Conservation (phyloP, 2,113 vertebrate genomes). For the Cinclus mexicanus region DNA sequence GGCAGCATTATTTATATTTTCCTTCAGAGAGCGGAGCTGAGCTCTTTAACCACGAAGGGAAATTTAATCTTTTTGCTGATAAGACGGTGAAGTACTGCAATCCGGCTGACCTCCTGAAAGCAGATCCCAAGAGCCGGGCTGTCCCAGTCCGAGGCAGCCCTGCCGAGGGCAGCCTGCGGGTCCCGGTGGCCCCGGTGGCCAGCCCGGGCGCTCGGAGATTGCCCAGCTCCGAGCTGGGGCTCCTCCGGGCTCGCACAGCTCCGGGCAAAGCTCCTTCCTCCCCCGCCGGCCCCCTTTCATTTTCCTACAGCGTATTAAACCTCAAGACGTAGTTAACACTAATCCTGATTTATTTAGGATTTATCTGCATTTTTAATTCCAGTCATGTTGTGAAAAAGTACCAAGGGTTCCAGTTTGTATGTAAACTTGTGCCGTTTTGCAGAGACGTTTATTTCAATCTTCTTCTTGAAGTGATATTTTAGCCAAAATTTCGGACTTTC, state of each 20-base stretch:
- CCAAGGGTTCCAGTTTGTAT: constrained; percentile 45
- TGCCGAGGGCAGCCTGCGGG: too few relatives aligned
- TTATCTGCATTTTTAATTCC: constrained; percentile 86
- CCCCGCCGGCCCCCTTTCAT: constrained; percentile 70
- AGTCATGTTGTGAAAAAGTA: constrained; percentile 66
- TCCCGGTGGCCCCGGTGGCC: too few relatives aligned
- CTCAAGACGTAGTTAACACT: constrained; percentile 79
- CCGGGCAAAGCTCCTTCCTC: constrained; percentile 51
- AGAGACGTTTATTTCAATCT: constrained; percentile 56
- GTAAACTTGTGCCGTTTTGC: constrained; percentile 61
- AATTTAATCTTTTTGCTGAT: constrained; percentile 58
- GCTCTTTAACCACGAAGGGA: constrained; percentile 15
- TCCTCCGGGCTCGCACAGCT: neutral
- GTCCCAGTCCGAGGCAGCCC: neutral
- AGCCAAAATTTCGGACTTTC: constrained; percentile 60
- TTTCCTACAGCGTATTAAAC: constrained; percentile 74
- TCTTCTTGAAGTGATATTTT: constrained; percentile 50
- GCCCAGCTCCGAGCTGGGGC: too few relatives aligned
- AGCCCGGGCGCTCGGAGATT: too few relatives aligned
- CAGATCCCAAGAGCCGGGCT: constrained; percentile 34
- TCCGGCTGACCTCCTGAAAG: constrained; percentile 36
- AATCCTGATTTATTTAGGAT: constrained; percentile 85
- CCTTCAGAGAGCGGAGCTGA: constrained; percentile 1
- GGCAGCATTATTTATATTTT: constrained; percentile 26
- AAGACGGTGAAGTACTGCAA: constrained; percentile 43